Base-by-base conservation (phyloP, 2,888 invertebrate genomes). In the Dicyrtoma fusca region DNA sequence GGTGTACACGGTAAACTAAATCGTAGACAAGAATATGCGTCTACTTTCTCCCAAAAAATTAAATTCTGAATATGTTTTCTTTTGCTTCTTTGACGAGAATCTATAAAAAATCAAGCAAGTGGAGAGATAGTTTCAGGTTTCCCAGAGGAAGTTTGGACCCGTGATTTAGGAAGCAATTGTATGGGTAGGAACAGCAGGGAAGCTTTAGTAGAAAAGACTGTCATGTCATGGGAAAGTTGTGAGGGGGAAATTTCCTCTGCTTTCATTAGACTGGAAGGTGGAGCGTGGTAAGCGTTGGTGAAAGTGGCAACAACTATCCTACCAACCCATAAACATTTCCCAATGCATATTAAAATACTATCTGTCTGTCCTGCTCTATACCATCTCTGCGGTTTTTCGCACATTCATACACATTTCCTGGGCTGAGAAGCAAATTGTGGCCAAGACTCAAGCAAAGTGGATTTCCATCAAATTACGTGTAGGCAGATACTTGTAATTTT, bases 101-200 rank as follows among this genome's bases (percentile, higher is more conserved):
- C n/a, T n/a, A n/a, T n/a, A n/a, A n/a, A n/a, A n/a, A n/a, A n/a
- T n/a, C n/a, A 34, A 34, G 3, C 34, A 61, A 61, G 19, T 42
- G 61, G 34, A 14, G 61, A 47, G 49, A 34, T 55, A 34, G 66
- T 66, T 66, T 42, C 44, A 66, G 44, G 55, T 66, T 55, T 44
- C 55, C 44, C 44, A 21, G n/a, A 23, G 55, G 53, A 55, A 55
- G 44, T 53, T 61, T 55, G 66, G n/a, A 44, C 44, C 34, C 66
- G 44, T 66, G 66, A 66, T 66, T 55, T 66, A 66, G 66, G 51
- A 44, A 44, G 66, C 44, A 55, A 66, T 66, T 66, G 42, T 34
- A 55, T 51, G 66, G 19, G 42, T 2, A 53, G 19, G 66, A 53
- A 55, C 55, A 53, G 66, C 55, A 53, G 53, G 55, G 53, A 59